A percentile compares a stretch with the other conserved stretches of the same genome.
phyloP scores from a whole-genome alignment of 1,140 invertebrate genomes.

The Gryon sp. region DNA sequence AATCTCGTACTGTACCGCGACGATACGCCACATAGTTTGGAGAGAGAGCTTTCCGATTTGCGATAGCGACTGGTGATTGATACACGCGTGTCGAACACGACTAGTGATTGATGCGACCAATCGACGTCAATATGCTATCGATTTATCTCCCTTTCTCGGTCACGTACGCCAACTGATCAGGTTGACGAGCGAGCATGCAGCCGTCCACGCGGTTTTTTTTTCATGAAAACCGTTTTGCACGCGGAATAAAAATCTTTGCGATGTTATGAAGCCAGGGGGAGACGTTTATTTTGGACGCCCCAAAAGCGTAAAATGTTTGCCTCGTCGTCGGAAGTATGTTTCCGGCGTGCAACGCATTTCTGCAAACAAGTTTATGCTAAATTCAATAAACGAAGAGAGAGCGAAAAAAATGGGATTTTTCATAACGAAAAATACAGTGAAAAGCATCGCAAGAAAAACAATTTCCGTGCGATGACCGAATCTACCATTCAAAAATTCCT shows the following conservation, averaged over 20 bases:
- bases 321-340: too few species aligned
- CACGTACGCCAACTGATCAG: slow-evolving; percentile 50
- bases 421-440: too few species aligned
- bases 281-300: slow-evolving; percentile 13
- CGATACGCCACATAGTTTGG: slow-evolving; percentile 33
- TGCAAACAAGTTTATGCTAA: too few species aligned
- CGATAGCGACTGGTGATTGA: slow-evolving; percentile 73
- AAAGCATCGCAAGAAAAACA: slow-evolving; percentile 7
- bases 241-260: slow-evolving; percentile 47
- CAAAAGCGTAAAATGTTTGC: slow-evolving; percentile 28
- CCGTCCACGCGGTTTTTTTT: slow-evolving; percentile 10
- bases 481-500: slow-evolving; percentile 3
- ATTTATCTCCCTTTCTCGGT: slow-evolving; percentile 72
- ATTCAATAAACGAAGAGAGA: too few species aligned
- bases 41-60: slow-evolving; percentile 44
- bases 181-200: slow-evolving; percentile 32
- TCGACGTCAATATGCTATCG: slow-evolving; percentile 75
- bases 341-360: too few species aligned
- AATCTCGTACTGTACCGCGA: slow-evolving; percentile 34
- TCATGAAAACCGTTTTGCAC: slow-evolving; percentile 29
- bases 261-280: slow-evolving; percentile 7
- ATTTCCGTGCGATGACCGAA: slow-evolving; percentile 5
- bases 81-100: slow-evolving; percentile 73
- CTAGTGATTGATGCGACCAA: slow-evolving; percentile 77
- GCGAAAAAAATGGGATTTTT: not conserved